Conservation (phyloP, 2,797 vertebrate species). For the Amphiprion clarkii region DNA sequence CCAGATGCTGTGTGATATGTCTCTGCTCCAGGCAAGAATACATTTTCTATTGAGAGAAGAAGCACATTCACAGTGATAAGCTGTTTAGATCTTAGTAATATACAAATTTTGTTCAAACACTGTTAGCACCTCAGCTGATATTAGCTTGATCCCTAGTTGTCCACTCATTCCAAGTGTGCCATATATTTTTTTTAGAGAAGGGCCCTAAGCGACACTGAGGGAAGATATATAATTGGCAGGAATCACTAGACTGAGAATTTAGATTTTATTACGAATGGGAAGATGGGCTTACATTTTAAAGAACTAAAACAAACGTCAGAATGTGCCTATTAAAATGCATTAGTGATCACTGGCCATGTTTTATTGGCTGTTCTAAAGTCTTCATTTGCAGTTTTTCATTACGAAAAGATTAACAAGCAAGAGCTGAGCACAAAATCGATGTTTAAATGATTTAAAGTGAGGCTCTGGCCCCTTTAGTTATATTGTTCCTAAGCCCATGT, state of each 20-base stretch:
- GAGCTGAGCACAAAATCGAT: conserved; percentile 81
- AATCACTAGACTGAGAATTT: conserved; percentile 56
- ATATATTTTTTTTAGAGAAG: conserved; percentile 31
- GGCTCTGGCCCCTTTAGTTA: conserved; percentile 75
- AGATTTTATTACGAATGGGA: conserved; percentile 64
- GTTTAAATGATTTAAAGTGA: conserved; percentile 83
- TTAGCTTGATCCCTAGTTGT: conserved; percentile 60
- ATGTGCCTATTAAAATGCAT: conserved; percentile 78
- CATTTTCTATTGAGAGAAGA: conserved; percentile 27
- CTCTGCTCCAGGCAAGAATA: conserved; percentile 45
- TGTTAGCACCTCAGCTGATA: conserved; percentile 55
- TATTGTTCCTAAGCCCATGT: conserved; percentile 70
- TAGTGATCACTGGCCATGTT: conserved; percentile 76
- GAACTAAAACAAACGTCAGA: conserved; percentile 68
- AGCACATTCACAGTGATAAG: conserved; percentile 42
- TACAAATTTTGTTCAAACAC: conserved; percentile 55
- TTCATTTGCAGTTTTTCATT: conserved; percentile 83
- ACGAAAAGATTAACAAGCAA: conserved; percentile 81
- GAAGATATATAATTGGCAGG: conserved; percentile 55
- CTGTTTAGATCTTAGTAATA: conserved; percentile 48
- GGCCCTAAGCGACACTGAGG: conserved; percentile 41
- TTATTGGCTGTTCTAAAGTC: conserved; percentile 80
- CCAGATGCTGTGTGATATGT: conserved; percentile 27
- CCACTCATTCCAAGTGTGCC: conserved; percentile 54
- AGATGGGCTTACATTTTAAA: conserved; percentile 65